A percentile compares a stretch with the other conserved stretches of the same genome.
phyloP scores from a whole-genome alignment of 2,113 vertebrate species.

The Hydrochoerus hydrochaeris region DNA sequence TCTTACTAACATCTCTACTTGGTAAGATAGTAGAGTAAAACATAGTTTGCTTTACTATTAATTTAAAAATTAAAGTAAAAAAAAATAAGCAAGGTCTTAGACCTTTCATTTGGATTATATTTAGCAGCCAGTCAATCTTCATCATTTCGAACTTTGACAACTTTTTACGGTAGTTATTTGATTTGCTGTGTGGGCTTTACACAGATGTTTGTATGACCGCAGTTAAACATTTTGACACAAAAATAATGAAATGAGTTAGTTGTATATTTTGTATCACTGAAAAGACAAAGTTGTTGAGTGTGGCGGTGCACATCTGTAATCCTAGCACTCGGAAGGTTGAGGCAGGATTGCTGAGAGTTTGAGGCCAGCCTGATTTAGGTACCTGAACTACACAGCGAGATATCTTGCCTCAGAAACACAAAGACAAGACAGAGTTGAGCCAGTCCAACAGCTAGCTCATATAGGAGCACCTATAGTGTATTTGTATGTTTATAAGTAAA shows the following conservation, averaged over 20 bases:
- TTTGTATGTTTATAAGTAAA: conserved; percentile 56
- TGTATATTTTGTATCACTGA: conserved; percentile 42
- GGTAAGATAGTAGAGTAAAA: conserved; percentile 49
- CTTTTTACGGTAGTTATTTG: conserved; percentile 81
- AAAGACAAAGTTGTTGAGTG: neutral
- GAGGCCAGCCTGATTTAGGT: neutral
- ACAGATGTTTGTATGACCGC: conserved; percentile 85
- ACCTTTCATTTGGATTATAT: conserved; percentile 49
- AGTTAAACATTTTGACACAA: conserved; percentile 59
- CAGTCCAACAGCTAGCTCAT: neutral
- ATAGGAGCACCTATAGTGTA: conserved; percentile 38
- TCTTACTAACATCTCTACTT: neutral
- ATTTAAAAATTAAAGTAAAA: conserved; percentile 28
- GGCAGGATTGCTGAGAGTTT: neutral
- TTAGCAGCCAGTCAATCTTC: conserved; percentile 87
- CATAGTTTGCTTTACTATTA: conserved; percentile 29
- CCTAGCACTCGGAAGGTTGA: neutral
- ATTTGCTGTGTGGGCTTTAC: conserved; percentile 82
- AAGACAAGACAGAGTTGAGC: neutral
- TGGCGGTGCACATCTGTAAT: neutral
- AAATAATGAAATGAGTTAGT: neutral
- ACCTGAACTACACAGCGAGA: neutral
- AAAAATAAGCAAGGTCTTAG: conserved; percentile 13
- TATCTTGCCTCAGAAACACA: neutral
- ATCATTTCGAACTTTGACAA: conserved; percentile 83